These are phyloP conservation scores for Hyphantria cunea DNA, from an alignment of 1,140 invertebrate species.

Conservation along the genomic window DNA sequence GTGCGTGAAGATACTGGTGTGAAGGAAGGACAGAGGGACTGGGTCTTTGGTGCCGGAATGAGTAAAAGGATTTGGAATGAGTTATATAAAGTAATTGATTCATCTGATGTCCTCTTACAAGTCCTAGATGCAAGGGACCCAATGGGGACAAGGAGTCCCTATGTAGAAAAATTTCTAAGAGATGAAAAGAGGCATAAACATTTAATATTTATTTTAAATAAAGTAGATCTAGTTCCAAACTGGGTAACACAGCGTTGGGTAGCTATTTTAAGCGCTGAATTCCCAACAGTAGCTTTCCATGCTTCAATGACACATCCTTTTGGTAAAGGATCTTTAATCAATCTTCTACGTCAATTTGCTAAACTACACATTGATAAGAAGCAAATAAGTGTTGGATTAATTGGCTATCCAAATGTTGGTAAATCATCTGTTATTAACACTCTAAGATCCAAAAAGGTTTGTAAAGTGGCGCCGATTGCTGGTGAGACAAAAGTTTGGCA, in stretches of 20 bases:
- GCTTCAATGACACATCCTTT: slow-evolving; percentile 99
- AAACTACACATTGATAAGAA: slow-evolving; percentile 98
- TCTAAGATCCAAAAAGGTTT: slow-evolving; percentile 96
- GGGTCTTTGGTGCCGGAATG: slow-evolving; percentile 96
- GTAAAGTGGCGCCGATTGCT: slow-evolving; percentile 99
- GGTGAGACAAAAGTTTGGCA: slow-evolving; percentile 99
- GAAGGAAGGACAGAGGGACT: slow-evolving; percentile 88
- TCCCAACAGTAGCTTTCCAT: slow-evolving; percentile 99
- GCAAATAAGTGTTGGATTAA: slow-evolving; percentile 99
- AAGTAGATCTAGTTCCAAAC: slow-evolving; percentile 97
- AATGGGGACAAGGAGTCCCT: slow-evolving; percentile 95
- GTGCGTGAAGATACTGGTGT: slow-evolving; percentile 91
- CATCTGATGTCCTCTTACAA: slow-evolving; percentile 98
- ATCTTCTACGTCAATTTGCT: slow-evolving; percentile 97
- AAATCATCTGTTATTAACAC: slow-evolving; percentile 99
- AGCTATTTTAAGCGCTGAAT: slow-evolving; percentile 94
- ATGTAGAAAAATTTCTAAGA: slow-evolving; percentile 94
- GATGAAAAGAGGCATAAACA: slow-evolving; percentile 98
- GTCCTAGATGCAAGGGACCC: slow-evolving; percentile 97
- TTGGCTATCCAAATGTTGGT: slow-evolving; percentile 99
- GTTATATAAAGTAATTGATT: slow-evolving; percentile 99
- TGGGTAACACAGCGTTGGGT: slow-evolving; percentile 99
- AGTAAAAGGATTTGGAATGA: slow-evolving; percentile 99
- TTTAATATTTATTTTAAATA: slow-evolving; percentile 96
- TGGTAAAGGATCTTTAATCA: slow-evolving; percentile 98